These are phyloP conservation scores for Muscicapa adusta DNA, from an alignment of 2,113 vertebrate genomes.

Conservation along the genomic window DNA sequence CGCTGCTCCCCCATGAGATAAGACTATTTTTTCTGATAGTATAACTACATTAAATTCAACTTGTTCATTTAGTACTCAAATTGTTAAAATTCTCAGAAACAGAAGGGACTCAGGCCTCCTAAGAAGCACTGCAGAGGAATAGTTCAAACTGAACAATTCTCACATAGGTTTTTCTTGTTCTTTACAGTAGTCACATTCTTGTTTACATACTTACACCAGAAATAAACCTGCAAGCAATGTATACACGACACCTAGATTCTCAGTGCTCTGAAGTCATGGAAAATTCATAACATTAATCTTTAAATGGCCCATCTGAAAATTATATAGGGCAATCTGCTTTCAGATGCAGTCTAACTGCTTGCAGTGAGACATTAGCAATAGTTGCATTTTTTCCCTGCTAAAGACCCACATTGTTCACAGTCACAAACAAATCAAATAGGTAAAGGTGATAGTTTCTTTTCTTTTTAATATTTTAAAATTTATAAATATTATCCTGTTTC, in stretches of 20 bases:
- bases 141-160: background rate
- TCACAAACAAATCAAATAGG: background rate
- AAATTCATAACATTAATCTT: constrained; percentile 37
- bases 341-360: constrained; percentile 23
- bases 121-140: background rate
- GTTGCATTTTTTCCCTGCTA: background rate
- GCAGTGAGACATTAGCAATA: background rate
- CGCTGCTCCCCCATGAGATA: constrained; percentile 73
- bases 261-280: background rate
- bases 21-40: constrained; percentile 73
- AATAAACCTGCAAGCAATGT: background rate
- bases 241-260: background rate
- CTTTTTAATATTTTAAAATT: background rate
- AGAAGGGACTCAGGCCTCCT: background rate
- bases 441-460: background rate
- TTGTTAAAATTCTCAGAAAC: constrained; percentile 56
- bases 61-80: constrained; percentile 78
- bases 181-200: background rate
- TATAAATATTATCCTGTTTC: background rate
- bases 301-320: background rate
- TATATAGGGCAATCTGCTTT: background rate
- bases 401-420: background rate
- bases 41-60: constrained; percentile 71
- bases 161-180: background rate
- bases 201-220: background rate